Evolutionary conservation across 2,797 vertebrate species (phyloP), one percentile per base, ranked within the genome.

Genomic region (Characodon lateralis): DNA sequence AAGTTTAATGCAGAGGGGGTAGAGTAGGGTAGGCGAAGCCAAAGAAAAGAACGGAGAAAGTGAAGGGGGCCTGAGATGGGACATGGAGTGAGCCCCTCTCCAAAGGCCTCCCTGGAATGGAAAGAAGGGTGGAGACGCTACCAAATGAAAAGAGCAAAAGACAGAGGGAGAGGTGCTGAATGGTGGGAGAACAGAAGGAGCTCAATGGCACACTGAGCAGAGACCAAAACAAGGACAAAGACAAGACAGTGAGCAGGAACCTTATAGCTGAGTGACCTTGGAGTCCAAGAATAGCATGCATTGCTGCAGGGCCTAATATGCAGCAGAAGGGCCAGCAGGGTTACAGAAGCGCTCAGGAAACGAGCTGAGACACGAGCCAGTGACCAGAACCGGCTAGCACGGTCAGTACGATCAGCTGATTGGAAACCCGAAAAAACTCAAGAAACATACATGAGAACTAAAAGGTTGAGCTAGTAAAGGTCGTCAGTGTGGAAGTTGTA

Each of bases 1-100:
- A 95, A 95, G 96, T 95, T 96, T 95, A 96, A 96, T 92, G 86
- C 92, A 92, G 94, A 87, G 86, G 90, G 83, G 91, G 86, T 88
- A 87, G 89, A 84, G 89, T 69, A 82, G 86, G 14, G 56, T 66
- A 12, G 18, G 18, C 16, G 63, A 24, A 66, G 63, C 35, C 31
- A 66, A 76, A 56, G 85, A 88, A 84, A 76, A 80, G 76, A 84
- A 85, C 53, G 66, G 78, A 78, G 80, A 82, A 80, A 77, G 80
- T 84, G 71, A 41, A 82, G 79, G 85, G 84, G 82, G 76, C 76
- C 86, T 78, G 84, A 87, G 85, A 85, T 89, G 83, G 87, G 87
- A 89, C 82, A 71, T 79, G 84, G 82, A 84, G 82, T 72, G 84
- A 88, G 85, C 46, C 76, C 39, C 76, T 61, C 84, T 41, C 80